Conservation (phyloP, 2,113 vertebrate genomes). For the Tragelaphus strepsiceros region DNA sequence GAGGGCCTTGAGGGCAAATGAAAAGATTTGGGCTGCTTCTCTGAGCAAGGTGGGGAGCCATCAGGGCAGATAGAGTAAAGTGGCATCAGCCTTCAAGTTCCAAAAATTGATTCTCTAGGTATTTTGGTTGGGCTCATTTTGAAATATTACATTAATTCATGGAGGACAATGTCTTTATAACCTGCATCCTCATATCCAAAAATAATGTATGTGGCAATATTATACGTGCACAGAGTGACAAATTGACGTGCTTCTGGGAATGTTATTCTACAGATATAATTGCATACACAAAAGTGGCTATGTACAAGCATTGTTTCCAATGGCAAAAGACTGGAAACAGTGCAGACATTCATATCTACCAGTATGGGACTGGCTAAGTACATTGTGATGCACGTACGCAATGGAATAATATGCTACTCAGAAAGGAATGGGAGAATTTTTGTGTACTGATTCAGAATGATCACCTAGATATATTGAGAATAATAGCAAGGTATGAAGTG, state of each 20-base stretch:
- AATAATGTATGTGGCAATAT: background rate
- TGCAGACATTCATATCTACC: background rate
- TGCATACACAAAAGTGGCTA: background rate
- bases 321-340: background rate
- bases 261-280: background rate
- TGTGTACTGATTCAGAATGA: background rate
- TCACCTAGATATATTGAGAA: background rate
- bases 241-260: background rate
- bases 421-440: background rate
- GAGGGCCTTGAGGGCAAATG: background rate
- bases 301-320: background rate
- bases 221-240: background rate
- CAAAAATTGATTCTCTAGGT: background rate
- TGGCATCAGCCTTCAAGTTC: background rate
- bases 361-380: background rate
- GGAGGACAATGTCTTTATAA: background rate
- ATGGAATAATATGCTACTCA: background rate
- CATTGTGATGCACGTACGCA: background rate
- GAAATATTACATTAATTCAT: background rate
- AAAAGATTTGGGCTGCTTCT: background rate
- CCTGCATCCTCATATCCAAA: background rate
- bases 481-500: background rate
- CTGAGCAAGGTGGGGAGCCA: background rate
- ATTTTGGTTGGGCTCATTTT: background rate
- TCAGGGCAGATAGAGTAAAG: background rate